Conservation (phyloP, 2,113 vertebrate species). For the Hystrix brachyura region DNA sequence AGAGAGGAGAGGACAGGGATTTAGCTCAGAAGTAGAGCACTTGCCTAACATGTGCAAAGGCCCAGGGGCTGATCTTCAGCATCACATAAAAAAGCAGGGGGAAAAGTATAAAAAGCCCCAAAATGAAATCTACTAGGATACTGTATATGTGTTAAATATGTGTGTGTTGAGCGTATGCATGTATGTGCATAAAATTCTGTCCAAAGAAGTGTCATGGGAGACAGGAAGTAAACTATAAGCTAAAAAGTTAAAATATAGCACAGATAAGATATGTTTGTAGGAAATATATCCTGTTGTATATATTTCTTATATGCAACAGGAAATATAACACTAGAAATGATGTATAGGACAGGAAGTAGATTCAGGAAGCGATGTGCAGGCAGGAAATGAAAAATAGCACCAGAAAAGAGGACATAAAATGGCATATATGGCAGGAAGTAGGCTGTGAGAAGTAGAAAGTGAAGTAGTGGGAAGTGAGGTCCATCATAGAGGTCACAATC, state of each 20-base stretch:
- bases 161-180: background rate
- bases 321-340: constrained; percentile 12
- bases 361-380: constrained; percentile 7
- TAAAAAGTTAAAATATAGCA: background rate
- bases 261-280: background rate
- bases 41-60: background rate
- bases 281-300: constrained; percentile 3
- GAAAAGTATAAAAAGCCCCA: background rate
- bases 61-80: background rate
- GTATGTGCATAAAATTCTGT: background rate
- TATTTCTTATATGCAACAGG: background rate
- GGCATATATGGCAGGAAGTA: background rate
- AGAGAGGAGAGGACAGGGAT: background rate
- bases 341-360: constrained; percentile 1
- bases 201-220: background rate
- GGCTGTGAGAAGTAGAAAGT: constrained; percentile 44
- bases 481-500: background rate
- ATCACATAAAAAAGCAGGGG: background rate
- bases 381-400: constrained; percentile 20
- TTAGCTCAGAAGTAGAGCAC: background rate
- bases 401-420: background rate
- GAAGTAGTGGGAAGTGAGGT: background rate
- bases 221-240: background rate
- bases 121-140: background rate
- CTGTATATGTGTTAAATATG: background rate